Evolutionary conservation across 2,888 invertebrate genomes (phyloP).

Genomic region (Deladenus siricidicola): DNA sequence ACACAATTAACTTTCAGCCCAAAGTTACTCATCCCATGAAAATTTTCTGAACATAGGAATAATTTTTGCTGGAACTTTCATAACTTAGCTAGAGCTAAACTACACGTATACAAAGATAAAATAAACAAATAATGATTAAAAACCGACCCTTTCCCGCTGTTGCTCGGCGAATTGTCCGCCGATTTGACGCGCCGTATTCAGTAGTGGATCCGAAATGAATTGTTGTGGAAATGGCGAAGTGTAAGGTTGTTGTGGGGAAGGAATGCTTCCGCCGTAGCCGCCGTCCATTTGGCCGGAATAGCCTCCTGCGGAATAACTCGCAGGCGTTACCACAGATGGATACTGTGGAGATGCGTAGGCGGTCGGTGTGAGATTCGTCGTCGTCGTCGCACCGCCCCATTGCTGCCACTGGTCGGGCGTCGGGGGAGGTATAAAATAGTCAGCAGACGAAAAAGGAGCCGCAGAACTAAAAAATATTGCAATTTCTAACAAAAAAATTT

Average conservation of each 20-base stretch:
- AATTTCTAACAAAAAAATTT: not conserved
- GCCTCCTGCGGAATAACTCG: no score
- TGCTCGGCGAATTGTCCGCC: slow-evolving; percentile 51
- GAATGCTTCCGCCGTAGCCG: not conserved
- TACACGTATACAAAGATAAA: no score
- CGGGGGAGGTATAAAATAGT: not conserved
- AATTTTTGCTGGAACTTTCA: no score
- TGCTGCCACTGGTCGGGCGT: not conserved
- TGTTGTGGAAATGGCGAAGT: slow-evolving; percentile 12
- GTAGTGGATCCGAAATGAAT: slow-evolving; percentile 32
- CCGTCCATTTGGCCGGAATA: not conserved
- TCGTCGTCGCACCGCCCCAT: no score
- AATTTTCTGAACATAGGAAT: no score
- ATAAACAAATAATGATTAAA: no score
- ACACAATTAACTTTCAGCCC: no score
- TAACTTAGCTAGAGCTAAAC: no score
- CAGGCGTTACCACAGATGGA: no score
- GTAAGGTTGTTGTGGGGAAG: not conserved
- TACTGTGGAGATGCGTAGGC: no score
- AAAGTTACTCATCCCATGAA: no score
- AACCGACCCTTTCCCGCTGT: slow-evolving; percentile 46
- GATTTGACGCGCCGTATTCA: slow-evolving; percentile 42
- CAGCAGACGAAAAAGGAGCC: not conserved
- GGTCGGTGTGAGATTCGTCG: no score
- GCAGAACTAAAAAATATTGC: not conserved